Conservation (phyloP, 2,797 vertebrate genomes). For the Pipistrellus nathusii region DNA sequence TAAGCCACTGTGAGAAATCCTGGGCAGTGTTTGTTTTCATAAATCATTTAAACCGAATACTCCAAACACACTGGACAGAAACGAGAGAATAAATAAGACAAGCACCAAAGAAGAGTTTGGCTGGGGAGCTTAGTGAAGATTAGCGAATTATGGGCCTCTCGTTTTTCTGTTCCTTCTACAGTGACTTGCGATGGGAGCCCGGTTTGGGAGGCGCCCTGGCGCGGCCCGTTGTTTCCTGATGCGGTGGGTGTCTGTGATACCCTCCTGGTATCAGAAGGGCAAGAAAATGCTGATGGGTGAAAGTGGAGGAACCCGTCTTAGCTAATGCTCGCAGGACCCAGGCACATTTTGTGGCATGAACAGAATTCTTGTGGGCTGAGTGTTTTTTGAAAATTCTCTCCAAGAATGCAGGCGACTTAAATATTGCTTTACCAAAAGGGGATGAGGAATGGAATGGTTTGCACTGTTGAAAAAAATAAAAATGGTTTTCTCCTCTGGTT, state of each 20-base stretch:
- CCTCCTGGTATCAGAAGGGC: neutral
- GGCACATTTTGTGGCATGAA: constrained; percentile 71
- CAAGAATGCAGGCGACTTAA: constrained; percentile 73
- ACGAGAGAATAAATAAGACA: neutral
- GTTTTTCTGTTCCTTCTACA: neutral
- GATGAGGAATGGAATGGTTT: constrained; percentile 60
- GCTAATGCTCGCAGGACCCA: neutral
- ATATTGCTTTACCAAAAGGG: constrained; percentile 75
- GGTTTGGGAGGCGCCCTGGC: neutral
- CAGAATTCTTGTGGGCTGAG: constrained; percentile 78
- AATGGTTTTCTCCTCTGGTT: neutral
- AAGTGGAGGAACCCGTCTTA: constrained; percentile 35
- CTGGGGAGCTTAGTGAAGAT: neutral
- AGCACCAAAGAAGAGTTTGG: neutral
- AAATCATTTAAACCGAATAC: constrained; percentile 33
- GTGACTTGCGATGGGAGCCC: neutral
- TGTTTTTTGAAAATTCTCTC: constrained; percentile 77
- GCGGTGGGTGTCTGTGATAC: neutral
- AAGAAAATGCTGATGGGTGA: constrained; percentile 36
- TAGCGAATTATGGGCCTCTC: neutral
- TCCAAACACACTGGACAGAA: too few species aligned
- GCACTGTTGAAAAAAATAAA: neutral
- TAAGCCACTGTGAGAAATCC: neutral
- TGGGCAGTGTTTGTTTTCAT: constrained; percentile 1
- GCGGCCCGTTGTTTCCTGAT: neutral